A percentile compares a stretch with the other conserved stretches of the same genome.
These are phyloP conservation scores for Drosophila planitibia DNA, from an alignment of 2,888 invertebrate species.

Conservation along the genomic window DNA sequence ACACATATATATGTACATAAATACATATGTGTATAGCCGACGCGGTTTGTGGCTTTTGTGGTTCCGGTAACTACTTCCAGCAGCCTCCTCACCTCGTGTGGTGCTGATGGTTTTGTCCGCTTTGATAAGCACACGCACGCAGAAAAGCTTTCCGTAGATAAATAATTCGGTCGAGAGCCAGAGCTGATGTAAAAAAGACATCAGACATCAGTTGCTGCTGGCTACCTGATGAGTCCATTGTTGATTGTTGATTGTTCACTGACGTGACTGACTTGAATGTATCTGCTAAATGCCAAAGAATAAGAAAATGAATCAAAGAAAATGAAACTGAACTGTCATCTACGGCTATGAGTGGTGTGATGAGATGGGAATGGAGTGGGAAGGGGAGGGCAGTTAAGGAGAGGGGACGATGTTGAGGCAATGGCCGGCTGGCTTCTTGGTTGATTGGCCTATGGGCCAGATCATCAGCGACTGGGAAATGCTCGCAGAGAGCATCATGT, in stretches of 20 bases:
- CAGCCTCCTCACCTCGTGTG: background rate
- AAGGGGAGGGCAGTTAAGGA: background rate
- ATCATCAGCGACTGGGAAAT: conserved; percentile 48
- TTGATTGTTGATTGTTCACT: conserved; percentile 21
- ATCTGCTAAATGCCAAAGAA: conserved; percentile 15
- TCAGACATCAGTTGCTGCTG: conserved; percentile 39
- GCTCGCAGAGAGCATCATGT: conserved; percentile 10
- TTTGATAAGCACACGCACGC: conserved; percentile 41
- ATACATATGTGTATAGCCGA: conserved; percentile 38
- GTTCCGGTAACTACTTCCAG: conserved; percentile 28
- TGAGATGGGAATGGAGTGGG: background rate
- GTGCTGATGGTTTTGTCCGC: conserved; percentile 1
- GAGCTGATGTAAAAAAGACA: conserved; percentile 28
- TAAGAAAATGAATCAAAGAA: conserved; percentile 28
- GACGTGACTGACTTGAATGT: conserved; percentile 4
- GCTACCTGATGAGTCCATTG: conserved; percentile 26
- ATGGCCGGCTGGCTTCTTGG: conserved; percentile 23
- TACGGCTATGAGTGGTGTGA: conserved; percentile 1
- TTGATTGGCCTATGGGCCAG: conserved; percentile 40
- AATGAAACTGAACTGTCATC: conserved; percentile 59
- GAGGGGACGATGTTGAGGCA: conserved; percentile 20
- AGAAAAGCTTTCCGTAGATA: conserved; percentile 28
- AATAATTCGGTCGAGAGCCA: conserved; percentile 23
- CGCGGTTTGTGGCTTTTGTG: conserved; percentile 65
- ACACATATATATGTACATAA: background rate